A percentile compares a stretch with the other conserved stretches of the same genome.
Evolutionary conservation across 2,797 vertebrate species (phyloP).

Genomic region (Falco novaeseelandiae): DNA sequence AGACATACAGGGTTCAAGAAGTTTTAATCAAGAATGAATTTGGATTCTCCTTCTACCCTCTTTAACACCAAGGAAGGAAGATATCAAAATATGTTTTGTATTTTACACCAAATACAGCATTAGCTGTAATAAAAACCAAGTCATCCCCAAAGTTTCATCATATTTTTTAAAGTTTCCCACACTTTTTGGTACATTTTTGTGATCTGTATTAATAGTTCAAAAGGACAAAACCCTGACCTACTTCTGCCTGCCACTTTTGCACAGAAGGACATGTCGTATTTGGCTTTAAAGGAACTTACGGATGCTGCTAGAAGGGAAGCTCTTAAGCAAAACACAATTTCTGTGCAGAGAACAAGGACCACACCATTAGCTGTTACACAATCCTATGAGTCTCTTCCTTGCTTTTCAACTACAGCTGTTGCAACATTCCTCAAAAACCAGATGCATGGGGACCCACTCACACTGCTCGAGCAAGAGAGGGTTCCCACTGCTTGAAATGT

Average conservation of each 20-base stretch:
- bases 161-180: not conserved
- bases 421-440: not conserved
- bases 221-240: not conserved
- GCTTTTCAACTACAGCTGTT: not conserved
- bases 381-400: not conserved
- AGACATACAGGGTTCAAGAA: not conserved
- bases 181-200: not conserved
- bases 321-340: not conserved
- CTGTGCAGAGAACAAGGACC: not conserved
- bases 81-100: not conserved
- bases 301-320: not conserved
- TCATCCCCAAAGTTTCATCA: not conserved
- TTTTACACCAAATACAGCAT: not conserved
- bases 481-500: not conserved
- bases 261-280: not conserved
- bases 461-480: not conserved
- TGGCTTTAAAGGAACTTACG: not conserved
- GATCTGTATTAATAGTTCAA: slow-evolving; percentile 1
- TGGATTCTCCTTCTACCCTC: not conserved
- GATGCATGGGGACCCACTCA: rapidly evolving
- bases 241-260: not conserved
- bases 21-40: not conserved
- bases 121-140: not conserved
- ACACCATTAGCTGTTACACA: not conserved
- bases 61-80: not conserved